Conservation (phyloP, 2,888 invertebrate genomes). For the Formica aserva region DNA sequence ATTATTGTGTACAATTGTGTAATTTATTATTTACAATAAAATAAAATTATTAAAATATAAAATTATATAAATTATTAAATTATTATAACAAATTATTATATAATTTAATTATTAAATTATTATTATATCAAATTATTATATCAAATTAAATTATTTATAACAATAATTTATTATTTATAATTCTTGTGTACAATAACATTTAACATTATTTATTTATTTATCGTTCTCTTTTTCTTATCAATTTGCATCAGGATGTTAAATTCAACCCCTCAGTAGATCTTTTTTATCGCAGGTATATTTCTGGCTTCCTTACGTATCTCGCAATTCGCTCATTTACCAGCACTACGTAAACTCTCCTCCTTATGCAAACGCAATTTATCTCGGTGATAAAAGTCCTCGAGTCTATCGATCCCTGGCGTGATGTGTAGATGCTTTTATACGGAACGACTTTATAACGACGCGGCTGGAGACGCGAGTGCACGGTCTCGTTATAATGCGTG, state of each 20-base stretch:
- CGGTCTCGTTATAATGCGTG: slow-evolving; percentile 45
- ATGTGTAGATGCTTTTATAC: slow-evolving; percentile 54
- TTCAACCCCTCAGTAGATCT: slow-evolving; percentile 52
- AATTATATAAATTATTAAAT: no score
- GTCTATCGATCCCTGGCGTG: slow-evolving; percentile 59
- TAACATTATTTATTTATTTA: background rate
- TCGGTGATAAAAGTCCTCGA: slow-evolving; percentile 61
- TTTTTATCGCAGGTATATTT: slow-evolving; percentile 38
- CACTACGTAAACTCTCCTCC: slow-evolving; percentile 47
- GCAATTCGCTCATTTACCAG: slow-evolving; percentile 56
- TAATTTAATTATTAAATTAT: no score
- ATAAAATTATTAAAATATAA: no score
- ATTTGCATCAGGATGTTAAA: slow-evolving; percentile 53
- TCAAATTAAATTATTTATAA: background rate
- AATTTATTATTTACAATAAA: no score
- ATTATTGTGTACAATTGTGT: no score
- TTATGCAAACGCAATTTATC: slow-evolving; percentile 69
- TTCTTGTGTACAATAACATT: background rate
- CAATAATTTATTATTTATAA: background rate
- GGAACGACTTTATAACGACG: slow-evolving; percentile 25
- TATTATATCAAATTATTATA: no score
- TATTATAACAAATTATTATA: no score
- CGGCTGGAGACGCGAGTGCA: slow-evolving; percentile 55
- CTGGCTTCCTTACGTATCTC: slow-evolving; percentile 20
- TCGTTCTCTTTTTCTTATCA: background rate